Percentiles rank a stretch among this genome's conserved stretches.
These are phyloP conservation scores for Pseudoips prasinana DNA, from an alignment of 2,888 invertebrate species.

Conservation along the genomic window DNA sequence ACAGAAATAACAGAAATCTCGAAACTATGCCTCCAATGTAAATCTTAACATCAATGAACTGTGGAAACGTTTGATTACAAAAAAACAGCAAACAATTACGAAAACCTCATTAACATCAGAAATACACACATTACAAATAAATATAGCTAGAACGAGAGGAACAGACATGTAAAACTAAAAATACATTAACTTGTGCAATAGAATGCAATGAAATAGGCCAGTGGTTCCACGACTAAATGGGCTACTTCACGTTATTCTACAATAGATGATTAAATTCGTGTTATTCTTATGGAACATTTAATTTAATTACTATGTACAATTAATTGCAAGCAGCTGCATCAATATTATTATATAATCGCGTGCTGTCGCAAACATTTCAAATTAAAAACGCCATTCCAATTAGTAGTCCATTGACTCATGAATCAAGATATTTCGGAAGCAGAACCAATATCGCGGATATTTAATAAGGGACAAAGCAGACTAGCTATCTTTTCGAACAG, in stretches of 20 bases:
- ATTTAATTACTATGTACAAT: constrained; percentile 30
- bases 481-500: too few relatives aligned
- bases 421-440: constrained; percentile 6
- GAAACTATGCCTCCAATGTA: constrained; percentile 21
- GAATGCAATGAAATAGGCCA: constrained; percentile 21
- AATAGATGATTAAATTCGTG: constrained; percentile 34
- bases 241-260: constrained; percentile 16
- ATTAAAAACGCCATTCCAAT: constrained; percentile 17
- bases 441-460: too few relatives aligned
- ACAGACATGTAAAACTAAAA: constrained; percentile 22
- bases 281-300: constrained; percentile 33
- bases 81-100: constrained; percentile 16
- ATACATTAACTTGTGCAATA: constrained; percentile 32
- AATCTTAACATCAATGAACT: constrained; percentile 15
- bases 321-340: constrained; percentile 35
- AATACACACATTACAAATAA: constrained; percentile 28
- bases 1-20: constrained; percentile 23
- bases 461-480: too few relatives aligned
- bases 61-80: constrained; percentile 13
- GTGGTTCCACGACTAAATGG: constrained; percentile 6
- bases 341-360: constrained; percentile 24
- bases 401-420: constrained; percentile 1
- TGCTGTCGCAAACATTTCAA: constrained; percentile 8
- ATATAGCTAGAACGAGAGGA: constrained; percentile 31
- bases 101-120: constrained; percentile 13